phyloP scores from a whole-genome alignment of 2,113 vertebrate species.

The Ondatra zibethicus region DNA sequence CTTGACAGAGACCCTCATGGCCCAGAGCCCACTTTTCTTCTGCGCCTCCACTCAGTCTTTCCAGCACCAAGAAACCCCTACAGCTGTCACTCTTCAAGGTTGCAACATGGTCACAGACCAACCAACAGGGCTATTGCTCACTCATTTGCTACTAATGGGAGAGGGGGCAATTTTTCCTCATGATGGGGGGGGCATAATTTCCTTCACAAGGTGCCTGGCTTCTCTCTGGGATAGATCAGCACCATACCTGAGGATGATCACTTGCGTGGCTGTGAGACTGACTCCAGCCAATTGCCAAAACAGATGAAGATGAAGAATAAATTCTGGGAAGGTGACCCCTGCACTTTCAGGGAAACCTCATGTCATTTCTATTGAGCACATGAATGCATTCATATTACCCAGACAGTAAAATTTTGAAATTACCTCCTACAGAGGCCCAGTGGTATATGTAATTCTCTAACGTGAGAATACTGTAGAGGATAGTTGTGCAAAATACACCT shows the following conservation, averaged over 20 bases:
- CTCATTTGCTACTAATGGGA: background rate
- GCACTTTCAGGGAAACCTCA: background rate
- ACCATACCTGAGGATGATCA: background rate
- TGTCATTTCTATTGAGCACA: background rate
- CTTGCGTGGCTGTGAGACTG: background rate
- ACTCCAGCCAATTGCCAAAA: background rate
- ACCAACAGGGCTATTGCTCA: background rate
- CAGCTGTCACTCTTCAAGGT: background rate
- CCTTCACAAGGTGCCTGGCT: background rate
- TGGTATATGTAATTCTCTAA: background rate
- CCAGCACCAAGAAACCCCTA: background rate
- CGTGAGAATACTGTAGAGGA: background rate
- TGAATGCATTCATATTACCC: background rate
- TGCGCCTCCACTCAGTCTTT: background rate
- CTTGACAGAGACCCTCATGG: background rate
- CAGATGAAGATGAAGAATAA: background rate
- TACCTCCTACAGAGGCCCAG: background rate
- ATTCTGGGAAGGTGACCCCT: background rate
- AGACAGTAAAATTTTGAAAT: conserved; percentile 30
- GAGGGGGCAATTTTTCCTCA: background rate
- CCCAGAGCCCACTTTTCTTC: background rate
- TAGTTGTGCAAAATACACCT: background rate
- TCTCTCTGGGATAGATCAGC: background rate
- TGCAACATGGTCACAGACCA: background rate
- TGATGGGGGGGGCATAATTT: background rate